Conservation (phyloP, 2,888 invertebrate genomes). For the Eupithecia vulgata region DNA sequence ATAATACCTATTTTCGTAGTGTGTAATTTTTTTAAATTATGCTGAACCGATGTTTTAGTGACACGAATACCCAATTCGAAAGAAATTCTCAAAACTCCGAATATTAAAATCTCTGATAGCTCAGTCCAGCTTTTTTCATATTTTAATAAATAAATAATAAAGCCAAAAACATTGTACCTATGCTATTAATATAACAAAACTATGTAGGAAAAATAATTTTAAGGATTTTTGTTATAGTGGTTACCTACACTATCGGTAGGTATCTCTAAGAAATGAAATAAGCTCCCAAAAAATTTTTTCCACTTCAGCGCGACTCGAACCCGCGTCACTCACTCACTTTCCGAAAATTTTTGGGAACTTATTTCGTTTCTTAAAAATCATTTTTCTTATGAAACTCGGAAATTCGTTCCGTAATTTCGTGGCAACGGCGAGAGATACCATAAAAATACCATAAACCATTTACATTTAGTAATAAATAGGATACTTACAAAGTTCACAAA, state of each 20-base stretch:
- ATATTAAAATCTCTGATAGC: neutral
- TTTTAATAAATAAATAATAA: neutral
- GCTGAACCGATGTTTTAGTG: neutral
- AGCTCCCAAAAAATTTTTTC: no score
- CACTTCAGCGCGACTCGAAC: no score
- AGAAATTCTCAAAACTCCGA: neutral
- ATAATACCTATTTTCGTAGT: neutral
- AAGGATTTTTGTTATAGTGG: no score
- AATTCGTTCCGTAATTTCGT: neutral
- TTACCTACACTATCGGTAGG: no score
- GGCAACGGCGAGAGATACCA: neutral
- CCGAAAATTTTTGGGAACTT: no score
- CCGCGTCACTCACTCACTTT: no score
- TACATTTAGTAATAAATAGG: conserved; percentile 25
- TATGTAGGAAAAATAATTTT: no score
- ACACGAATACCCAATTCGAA: neutral
- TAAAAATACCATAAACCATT: neutral
- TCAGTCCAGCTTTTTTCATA: neutral
- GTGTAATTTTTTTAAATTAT: neutral
- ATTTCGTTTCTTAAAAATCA: no score
- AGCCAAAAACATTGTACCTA: no score
- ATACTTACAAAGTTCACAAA: no score
- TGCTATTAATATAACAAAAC: neutral
- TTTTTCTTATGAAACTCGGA: neutral
- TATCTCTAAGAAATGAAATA: no score